Base-by-base conservation (phyloP, 2,888 invertebrate genomes). In the Himalopsyche tibetana region DNA sequence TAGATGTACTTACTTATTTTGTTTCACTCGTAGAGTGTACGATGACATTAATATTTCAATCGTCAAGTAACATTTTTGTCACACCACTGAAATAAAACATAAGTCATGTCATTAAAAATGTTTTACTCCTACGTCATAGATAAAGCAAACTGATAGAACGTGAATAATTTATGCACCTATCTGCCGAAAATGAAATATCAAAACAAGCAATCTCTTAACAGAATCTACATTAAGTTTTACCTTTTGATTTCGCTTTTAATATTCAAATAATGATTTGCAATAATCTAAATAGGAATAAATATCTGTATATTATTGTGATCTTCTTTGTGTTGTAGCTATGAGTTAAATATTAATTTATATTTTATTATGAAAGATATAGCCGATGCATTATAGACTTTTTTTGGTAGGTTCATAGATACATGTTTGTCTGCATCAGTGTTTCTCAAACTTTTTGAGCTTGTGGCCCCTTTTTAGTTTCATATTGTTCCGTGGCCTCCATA, bases 121-220 rank as follows among this genome's bases (percentile, higher is more conserved):
- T 63, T 63, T 63, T 19, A 63, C 63, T 19, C 63, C 63, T 63
- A 63, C 63, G 6, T 63, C 63, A 63, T 63, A 63, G 28, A 19
- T 28, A 63, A 19, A 63, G 28, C 63, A 28, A 63, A 63, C 19
- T 63, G 2, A 63, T 19, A 8, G 11, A 19, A 12, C 8, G 8
- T n/a, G 17, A 5, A 56, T 12, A 11, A 11, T 5, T 12, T 5
- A 55, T 55, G 12, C 11, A 55, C 4, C 6, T 4, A 9, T 63
- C 4, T 6, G 63, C 63, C 8, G 1, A 9, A 55, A 11, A 63
- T 8, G 1, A 9, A 63, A 63, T 8, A 63, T 28, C 28, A 28
- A 63, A 63, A 19, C 28, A 2, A 19, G 6, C n/a, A 19, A 63
- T 63, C 19, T 63, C 15, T 19, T 5, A 9, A 19, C 11, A 19